Percentiles rank a stretch among this genome's conserved stretches.
Evolutionary conservation across 2,797 vertebrate species (phyloP).

Genomic region (Clarias laeviceps): DNA sequence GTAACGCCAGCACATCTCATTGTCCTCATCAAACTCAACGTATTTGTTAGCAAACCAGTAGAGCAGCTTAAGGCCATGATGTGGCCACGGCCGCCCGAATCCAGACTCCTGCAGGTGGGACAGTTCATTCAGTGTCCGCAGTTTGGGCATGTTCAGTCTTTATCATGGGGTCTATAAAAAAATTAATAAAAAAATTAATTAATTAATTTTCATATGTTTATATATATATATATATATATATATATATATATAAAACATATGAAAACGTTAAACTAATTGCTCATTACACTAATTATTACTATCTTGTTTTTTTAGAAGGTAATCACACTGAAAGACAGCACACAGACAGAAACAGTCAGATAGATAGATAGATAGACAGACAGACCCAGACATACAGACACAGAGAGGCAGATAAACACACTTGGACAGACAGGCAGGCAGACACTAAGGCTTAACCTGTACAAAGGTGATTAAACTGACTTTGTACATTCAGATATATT

Average conservation of each 20-base stretch:
- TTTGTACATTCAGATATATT: not conserved
- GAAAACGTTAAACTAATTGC: too few relatives aligned
- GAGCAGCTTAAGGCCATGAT: slow-evolving; percentile 23
- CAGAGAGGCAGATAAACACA: not conserved
- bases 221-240: too few relatives aligned
- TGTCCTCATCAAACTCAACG: not conserved
- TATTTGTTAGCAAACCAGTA: slow-evolving; percentile 28
- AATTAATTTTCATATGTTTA: too few relatives aligned
- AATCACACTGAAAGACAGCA: too few relatives aligned
- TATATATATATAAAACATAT: not conserved
- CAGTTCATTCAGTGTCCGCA: slow-evolving; percentile 6
- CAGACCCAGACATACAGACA: not conserved
- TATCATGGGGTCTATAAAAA: too few relatives aligned
- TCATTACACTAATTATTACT: too few relatives aligned
- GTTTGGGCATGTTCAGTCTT: not conserved
- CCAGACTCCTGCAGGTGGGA: not conserved
- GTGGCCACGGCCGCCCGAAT: not conserved
- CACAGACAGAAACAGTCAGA: too few relatives aligned
- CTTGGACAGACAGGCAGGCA: not conserved
- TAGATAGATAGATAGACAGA: not conserved
- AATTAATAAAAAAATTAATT: too few relatives aligned
- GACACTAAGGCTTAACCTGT: not conserved
- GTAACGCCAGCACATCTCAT: slow-evolving; percentile 7
- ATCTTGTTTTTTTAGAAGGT: too few relatives aligned
- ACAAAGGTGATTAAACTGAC: not conserved